Percentiles rank a stretch among this genome's conserved stretches.
Evolutionary conservation across 2,888 invertebrate species (phyloP).

Genomic region (Invenusta paracnida): DNA sequence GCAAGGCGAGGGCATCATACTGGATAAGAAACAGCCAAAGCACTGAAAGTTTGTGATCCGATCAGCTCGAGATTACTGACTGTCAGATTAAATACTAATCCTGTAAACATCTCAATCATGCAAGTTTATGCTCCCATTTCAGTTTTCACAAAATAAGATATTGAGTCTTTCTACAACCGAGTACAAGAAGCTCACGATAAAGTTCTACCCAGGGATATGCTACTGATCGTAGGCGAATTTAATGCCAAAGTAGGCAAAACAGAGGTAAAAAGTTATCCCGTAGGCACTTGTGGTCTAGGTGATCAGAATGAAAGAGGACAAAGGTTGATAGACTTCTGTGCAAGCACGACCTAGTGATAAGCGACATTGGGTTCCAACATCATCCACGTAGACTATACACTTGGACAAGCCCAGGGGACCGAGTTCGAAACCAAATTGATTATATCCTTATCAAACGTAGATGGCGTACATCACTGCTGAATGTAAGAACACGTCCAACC

Average conservation of each 20-base stretch:
- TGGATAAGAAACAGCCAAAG: not conserved
- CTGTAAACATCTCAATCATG: not conserved
- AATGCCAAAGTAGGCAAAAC: not conserved
- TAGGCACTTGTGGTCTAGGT: not conserved
- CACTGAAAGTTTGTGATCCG: not conserved
- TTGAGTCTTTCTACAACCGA: not conserved
- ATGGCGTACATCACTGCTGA: not conserved
- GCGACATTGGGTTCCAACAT: not conserved
- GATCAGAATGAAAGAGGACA: not conserved
- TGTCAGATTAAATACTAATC: not conserved
- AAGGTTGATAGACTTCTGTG: not conserved
- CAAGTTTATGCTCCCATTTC: not conserved
- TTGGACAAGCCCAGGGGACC: conserved; percentile 14
- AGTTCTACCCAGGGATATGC: not conserved
- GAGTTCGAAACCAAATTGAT: not conserved
- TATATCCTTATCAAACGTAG: not conserved
- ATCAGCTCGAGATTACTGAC: not conserved
- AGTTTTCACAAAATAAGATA: not conserved
- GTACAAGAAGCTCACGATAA: not conserved
- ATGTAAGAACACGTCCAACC: not conserved
- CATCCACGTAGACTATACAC: not conserved
- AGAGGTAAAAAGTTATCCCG: not conserved
- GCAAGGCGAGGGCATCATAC: not conserved
- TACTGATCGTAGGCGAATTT: not conserved
- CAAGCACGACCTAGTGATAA: not conserved